Base-by-base conservation (phyloP, 2,797 vertebrate genomes). In the Perodicticus potto region DNA sequence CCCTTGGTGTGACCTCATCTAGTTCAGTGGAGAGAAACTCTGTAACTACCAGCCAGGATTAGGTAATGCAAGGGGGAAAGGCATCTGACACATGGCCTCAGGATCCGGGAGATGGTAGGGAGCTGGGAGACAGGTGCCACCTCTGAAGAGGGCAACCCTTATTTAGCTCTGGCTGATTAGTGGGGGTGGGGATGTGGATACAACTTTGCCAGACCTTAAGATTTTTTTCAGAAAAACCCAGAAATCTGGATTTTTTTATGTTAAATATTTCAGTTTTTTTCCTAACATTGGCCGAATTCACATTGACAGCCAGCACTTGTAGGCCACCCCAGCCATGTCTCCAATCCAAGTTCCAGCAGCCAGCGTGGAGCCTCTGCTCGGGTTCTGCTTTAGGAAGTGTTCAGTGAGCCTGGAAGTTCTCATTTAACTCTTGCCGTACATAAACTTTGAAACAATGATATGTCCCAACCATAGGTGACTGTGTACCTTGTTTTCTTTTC, bases 221-320 rank as follows among this genome's bases (percentile, higher is more conserved):
- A 37, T 49, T 49, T 78, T 74, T 94, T 57, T 29, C 29, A 17
- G 32, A 73, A 72, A 86, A 94, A 96, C 14, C 34, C 69, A 94
- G 57, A 93, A 94, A 77, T 19, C 67, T 84, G 19, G 17, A 91
- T 86, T 90, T 95, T 82, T 37, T 81, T 59, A 88, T 57, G 19
- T 77, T 82, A 77, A 92, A 37, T 74, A 61, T 78, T 73, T 69
- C 13, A 1, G 3, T 29, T 69, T 32, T 61, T 74, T 89, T 34
- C 53, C 70, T 9, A 77, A 49, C 29, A 55, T 69, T 61, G 45
- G 49, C 84, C 40, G 14, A 78, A 86, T 80, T 93, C 72, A 93
- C 19, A 80, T 43, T 16, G 55, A 83, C 25, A 72, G 45, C 34
- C 53, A 77, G 25, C 20, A 55, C 32, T 70, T 78, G 20, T 7